Percentiles rank a stretch among this genome's conserved stretches.
Conservation (phyloP, 1,140 invertebrate genomes). For the Procambarus virginalis region DNA sequence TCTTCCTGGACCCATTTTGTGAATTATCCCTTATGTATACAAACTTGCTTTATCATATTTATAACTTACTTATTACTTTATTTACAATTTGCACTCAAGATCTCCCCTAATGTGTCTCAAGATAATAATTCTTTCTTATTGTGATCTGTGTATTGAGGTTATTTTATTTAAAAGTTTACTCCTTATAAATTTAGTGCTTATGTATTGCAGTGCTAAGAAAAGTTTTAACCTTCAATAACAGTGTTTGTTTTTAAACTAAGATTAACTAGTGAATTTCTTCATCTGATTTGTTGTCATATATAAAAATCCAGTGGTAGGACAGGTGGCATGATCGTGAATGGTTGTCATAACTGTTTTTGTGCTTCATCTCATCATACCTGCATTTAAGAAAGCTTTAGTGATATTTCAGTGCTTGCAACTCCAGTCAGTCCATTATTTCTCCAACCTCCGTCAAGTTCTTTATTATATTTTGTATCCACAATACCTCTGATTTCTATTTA, state of each 20-base stretch:
- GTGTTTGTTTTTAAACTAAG: background rate
- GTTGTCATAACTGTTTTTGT: constrained; percentile 17
- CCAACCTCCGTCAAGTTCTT: background rate
- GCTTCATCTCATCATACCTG: background rate
- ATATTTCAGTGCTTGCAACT: background rate
- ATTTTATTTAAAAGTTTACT: background rate
- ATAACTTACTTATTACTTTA: background rate
- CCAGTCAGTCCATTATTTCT: background rate
- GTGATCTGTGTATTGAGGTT: background rate
- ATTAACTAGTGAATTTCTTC: background rate
- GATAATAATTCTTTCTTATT: background rate
- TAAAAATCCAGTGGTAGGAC: background rate
- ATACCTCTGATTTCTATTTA: background rate
- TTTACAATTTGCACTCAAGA: background rate
- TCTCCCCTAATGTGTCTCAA: background rate
- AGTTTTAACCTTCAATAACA: background rate
- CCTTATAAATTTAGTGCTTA: background rate
- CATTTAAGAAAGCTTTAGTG: constrained; percentile 6
- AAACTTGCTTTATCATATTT: background rate
- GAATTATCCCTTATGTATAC: background rate
- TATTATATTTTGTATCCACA: background rate
- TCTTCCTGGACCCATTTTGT: background rate
- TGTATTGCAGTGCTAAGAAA: constrained; percentile 5
- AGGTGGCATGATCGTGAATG: constrained; percentile 1
- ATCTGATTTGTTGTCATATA: background rate